phyloP scores from a whole-genome alignment of 2,113 vertebrate genomes.

The Sinocyclocheilus anshuiensis region DNA sequence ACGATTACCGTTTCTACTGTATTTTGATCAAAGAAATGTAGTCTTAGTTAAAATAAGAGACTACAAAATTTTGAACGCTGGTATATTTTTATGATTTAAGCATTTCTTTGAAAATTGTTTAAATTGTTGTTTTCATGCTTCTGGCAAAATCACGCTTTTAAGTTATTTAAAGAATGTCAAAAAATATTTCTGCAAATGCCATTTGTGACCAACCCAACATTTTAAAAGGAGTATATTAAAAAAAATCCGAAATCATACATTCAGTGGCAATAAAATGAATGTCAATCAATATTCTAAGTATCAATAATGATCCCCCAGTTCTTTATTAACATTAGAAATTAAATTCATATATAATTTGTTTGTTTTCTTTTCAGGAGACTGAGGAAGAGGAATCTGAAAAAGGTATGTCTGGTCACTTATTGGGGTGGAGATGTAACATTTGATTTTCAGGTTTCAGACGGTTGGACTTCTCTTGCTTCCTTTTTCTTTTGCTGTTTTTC shows the following conservation, averaged over 20 bases:
- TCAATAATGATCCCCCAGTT: not conserved
- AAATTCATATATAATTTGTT: not conserved
- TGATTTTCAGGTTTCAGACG: slow-evolving; percentile 49
- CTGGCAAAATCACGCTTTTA: no score
- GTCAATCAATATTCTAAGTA: not conserved
- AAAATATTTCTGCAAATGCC: not conserved
- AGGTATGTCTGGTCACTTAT: slow-evolving; percentile 83
- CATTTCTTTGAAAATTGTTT: no score
- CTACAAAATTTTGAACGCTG: no score
- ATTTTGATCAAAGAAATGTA: no score
- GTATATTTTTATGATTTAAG: no score
- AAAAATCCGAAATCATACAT: no score
- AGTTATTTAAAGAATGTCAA: no score
- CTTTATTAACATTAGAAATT: not conserved
- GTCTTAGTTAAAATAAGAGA: no score
- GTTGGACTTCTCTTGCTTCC: slow-evolving; percentile 42
- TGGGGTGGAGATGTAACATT: slow-evolving; percentile 34
- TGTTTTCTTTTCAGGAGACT: slow-evolving; percentile 82
- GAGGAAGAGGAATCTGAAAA: slow-evolving; percentile 93
- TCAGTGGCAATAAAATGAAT: no score
- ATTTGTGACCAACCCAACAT: not conserved
- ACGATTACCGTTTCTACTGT: no score
- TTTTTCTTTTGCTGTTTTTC: slow-evolving; percentile 38
- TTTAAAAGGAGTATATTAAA: no score
- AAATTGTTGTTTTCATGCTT: no score